A percentile compares a stretch with the other conserved stretches of the same genome.
phyloP scores from a whole-genome alignment of 1,140 invertebrate species.

The Heliothis virescens region DNA sequence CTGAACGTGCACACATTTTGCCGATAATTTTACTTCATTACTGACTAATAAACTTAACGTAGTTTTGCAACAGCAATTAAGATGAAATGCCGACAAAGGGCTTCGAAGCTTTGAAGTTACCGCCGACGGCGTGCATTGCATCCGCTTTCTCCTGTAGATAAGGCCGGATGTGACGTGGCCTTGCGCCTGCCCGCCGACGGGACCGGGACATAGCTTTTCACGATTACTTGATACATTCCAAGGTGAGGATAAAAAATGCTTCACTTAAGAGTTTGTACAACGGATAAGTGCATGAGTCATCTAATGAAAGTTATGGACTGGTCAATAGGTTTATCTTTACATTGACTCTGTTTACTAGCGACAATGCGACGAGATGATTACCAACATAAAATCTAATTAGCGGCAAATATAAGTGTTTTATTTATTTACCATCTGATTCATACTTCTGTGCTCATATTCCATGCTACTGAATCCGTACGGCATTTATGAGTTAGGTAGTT shows the following conservation, averaged over 20 bases:
- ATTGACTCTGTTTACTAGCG: slow-evolving; percentile 38
- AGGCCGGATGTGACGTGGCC: slow-evolving; percentile 81
- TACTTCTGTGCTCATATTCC: slow-evolving; percentile 36
- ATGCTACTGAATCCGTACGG: slow-evolving; percentile 55
- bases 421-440: slow-evolving; percentile 43
- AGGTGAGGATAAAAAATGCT: slow-evolving; percentile 64
- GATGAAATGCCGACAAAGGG: slow-evolving; percentile 72
- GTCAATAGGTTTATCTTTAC: slow-evolving; percentile 42
- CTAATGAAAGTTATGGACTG: slow-evolving; percentile 52
- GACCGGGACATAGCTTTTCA: slow-evolving; percentile 75
- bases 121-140: slow-evolving; percentile 62
- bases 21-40: slow-evolving; percentile 57
- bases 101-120: slow-evolving; percentile 70
- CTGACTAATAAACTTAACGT: slow-evolving; percentile 56
- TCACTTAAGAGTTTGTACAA: slow-evolving; percentile 60
- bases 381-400: slow-evolving; percentile 43
- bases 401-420: slow-evolving; percentile 45
- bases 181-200: slow-evolving; percentile 59
- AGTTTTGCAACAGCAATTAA: slow-evolving; percentile 77
- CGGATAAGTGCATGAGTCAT: slow-evolving; percentile 59
- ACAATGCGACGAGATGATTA: slow-evolving; percentile 30
- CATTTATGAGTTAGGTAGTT: slow-evolving; percentile 55
- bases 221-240: slow-evolving; percentile 83
- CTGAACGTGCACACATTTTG: slow-evolving; percentile 50
- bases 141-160: slow-evolving; percentile 81